Conservation (phyloP, 2,113 vertebrate species). For the Felis catus region F.catus_Fca126_mat1.0 CM031426.1:45967001-45967500, state of each 20-base stretch:
- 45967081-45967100: background rate
- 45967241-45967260: too few relatives aligned
- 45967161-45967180: background rate
- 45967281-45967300: too few relatives aligned
- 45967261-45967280: too few relatives aligned
- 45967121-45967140: background rate
- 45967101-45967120: background rate
- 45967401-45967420: too few relatives aligned
- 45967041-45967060: slow-evolving; percentile 20
- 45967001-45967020: background rate
- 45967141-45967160: background rate
- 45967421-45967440: too few relatives aligned
- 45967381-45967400: too few relatives aligned
- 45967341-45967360: too few relatives aligned
- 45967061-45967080: background rate
- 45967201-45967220: background rate
- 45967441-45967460: too few relatives aligned
- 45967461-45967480: background rate
- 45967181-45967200: background rate
- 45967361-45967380: too few relatives aligned
- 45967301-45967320: too few relatives aligned
- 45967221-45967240: too few relatives aligned
- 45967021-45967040: background rate
- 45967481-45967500: background rate
- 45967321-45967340: too few relatives aligned